Evolutionary conservation across 2,113 vertebrate genomes (phyloP), one percentile per base, ranked within the genome.

Genomic region (Apodemus sylvaticus): DNA sequence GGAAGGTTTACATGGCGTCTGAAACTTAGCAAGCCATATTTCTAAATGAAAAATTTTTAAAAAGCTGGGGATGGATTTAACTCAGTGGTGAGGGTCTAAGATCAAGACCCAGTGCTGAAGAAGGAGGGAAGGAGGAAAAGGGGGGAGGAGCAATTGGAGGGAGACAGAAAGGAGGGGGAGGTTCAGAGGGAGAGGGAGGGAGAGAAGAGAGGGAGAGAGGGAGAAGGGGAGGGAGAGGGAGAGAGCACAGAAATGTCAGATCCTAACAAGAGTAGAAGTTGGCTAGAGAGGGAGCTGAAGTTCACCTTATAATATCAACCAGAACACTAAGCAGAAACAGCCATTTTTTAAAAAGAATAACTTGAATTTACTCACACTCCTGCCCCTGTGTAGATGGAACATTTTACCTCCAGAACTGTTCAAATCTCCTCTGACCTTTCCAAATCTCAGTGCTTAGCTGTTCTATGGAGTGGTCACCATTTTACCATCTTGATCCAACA

Each of bases 361-460:
- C 19, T 68, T 68, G 31, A 77, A 39, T 70, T 83, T 79, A 62
- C 39, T 93, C 34, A 34, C 31, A 26, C 4, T 93, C 6, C 14
- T 88, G 42, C 19, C 36, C 83, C 26, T 89, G 70, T 68, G 62
- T 70, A 89, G 24, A 87, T 39, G 29, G 34, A 14, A 36, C 7
- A 34, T 6, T 92, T 24, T 42, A 22, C 78, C 42, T 58, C 29
- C 64, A 36, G 58, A 68, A 55, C 64, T 71, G 83, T 86, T 58
- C 34, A 87, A 29, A 70, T 62, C 90, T 45, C 68, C 34, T 85
- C 87, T 13, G 62, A 53, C 8, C 16, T 91, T 92, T 77, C 60
- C 55, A 76, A 74, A 78, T 1, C 39, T 94, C 53, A 94, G 2
- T 20, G 51, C 53, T 97, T 53, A 77, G 53, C 86, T 85, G 53